Base-by-base conservation (phyloP, 2,113 vertebrate genomes). In the Odocoileus hemionus region DNA sequence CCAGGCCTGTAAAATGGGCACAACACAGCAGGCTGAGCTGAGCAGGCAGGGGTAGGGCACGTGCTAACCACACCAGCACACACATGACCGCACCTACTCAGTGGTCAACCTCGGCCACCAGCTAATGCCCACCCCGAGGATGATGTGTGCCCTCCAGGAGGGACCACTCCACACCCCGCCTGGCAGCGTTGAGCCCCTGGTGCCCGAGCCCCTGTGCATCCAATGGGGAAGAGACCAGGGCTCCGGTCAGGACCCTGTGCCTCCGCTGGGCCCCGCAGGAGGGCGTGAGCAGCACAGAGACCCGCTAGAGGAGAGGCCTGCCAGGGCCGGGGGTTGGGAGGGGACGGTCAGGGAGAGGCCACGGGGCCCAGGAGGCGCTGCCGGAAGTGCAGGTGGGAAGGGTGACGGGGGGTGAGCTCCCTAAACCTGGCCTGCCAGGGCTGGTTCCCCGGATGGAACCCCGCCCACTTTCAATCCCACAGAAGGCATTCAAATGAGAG, bases 401-500 rank as follows among this genome's bases (percentile, higher is more conserved):
- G 33, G 39, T 28, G n/a, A n/a, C 17, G 9, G 16, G 17, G 76
- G 86, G 2, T 3, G 16, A 61, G 36, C 52, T 25, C 54, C 78
- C 76, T 25, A 47, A 7, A 39, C 15, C 28, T 13, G 6, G 58
- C 3, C 2, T 6, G 74, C 47, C 23, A 30, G 36, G 25, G 83
- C 54, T 11, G 0, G 21, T 36, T 17, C 15, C 88, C 58, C 30
- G 25, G 36, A 25, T 5, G 28, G 2, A 15, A 26, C 15, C 25
- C 3, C 4, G 30, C 82, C 36, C 52, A 70, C 50, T 16, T 21
- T 1, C n/a, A 28, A 30, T 33, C 86, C 87, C 90, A 95, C 92
- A 96, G 87, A 98, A 91, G 61, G 12, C 57, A 98, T 97, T 97
- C 98, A 98, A 98, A 98, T 88, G 64, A 96, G 96, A 97, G 86